A percentile compares a stretch with the other conserved stretches of the same genome.
Evolutionary conservation across 2,797 vertebrate species (phyloP).

Genomic region (Paguma larvata): DNA sequence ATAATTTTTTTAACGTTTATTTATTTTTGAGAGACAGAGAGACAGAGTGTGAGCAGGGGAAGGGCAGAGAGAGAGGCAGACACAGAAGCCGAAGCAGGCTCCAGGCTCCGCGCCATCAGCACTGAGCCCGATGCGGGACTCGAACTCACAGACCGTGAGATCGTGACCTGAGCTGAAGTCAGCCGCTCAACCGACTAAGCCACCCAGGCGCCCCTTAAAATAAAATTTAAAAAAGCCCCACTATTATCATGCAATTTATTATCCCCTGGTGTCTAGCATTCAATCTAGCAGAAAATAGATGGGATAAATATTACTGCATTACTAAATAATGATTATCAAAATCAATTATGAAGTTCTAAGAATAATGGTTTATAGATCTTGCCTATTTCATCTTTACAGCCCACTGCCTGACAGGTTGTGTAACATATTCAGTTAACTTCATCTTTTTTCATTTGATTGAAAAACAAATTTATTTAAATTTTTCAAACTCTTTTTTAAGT

Average conservation of each 20-base stretch:
- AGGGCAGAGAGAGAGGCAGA: too few relatives aligned
- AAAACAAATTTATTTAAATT: slow-evolving; percentile 29
- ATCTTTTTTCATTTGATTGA: slow-evolving; percentile 10
- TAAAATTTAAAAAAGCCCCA: neutral
- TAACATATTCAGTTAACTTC: slow-evolving; percentile 15
- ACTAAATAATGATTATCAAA: neutral
- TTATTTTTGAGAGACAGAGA: too few relatives aligned
- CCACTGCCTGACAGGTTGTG: neutral
- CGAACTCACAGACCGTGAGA: too few relatives aligned
- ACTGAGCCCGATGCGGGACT: too few relatives aligned
- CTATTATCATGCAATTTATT: neutral
- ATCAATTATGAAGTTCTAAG: neutral
- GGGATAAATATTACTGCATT: neutral
- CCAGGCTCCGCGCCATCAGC: too few relatives aligned
- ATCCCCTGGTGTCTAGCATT: neutral
- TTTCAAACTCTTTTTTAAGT: neutral
- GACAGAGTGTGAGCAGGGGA: too few relatives aligned
- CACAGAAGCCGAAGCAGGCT: too few relatives aligned
- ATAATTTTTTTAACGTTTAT: neutral
- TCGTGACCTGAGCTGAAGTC: too few relatives aligned
- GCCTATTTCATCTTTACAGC: neutral
- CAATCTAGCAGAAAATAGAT: neutral
- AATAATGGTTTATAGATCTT: neutral
- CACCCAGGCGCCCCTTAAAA: too few relatives aligned
- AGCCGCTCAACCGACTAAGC: too few relatives aligned